Percentiles rank a stretch among this genome's conserved stretches.
Conservation (phyloP, 2,797 vertebrate genomes). For the Agapornis canus region DNA sequence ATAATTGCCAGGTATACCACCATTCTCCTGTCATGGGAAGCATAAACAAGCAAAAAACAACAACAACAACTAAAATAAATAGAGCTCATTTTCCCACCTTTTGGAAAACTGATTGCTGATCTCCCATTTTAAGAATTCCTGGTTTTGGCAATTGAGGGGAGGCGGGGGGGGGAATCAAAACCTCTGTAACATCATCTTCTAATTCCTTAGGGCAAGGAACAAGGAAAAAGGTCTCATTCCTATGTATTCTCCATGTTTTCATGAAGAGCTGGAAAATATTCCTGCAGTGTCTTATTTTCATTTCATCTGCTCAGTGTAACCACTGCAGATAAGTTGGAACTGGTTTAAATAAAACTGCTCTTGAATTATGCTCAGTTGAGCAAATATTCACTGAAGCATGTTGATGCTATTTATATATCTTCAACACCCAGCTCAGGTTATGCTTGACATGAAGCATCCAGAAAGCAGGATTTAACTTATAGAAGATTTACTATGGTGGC, state of each 20-base stretch:
- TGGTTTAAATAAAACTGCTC: constrained; percentile 24
- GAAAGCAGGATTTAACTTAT: neutral
- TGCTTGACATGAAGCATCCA: neutral
- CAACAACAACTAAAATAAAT: neutral
- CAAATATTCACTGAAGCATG: neutral
- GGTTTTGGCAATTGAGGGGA: neutral
- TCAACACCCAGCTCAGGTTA: neutral
- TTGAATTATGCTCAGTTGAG: neutral
- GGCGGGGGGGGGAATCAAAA: fast-evolving
- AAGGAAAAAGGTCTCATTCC: neutral
- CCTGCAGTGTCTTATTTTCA: constrained; percentile 60
- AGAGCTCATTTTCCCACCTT: constrained; percentile 23
- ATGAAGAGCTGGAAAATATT: constrained; percentile 72
- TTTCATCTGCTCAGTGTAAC: constrained; percentile 20
- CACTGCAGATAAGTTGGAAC: constrained; percentile 35
- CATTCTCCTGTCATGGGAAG: constrained; percentile 30
- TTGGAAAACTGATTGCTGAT: constrained; percentile 27
- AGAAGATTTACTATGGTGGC: neutral
- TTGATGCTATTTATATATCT: neutral
- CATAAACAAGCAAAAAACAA: constrained; percentile 42
- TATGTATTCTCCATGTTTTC: constrained; percentile 65
- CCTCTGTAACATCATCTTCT: constrained; percentile 29
- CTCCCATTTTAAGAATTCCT: constrained; percentile 53
- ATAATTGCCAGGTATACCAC: neutral
- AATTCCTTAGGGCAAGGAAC: constrained; percentile 30